Percentiles rank a stretch among this genome's conserved stretches.
phyloP scores from a whole-genome alignment of 2,113 vertebrate genomes.

The Rhineura floridana region DNA sequence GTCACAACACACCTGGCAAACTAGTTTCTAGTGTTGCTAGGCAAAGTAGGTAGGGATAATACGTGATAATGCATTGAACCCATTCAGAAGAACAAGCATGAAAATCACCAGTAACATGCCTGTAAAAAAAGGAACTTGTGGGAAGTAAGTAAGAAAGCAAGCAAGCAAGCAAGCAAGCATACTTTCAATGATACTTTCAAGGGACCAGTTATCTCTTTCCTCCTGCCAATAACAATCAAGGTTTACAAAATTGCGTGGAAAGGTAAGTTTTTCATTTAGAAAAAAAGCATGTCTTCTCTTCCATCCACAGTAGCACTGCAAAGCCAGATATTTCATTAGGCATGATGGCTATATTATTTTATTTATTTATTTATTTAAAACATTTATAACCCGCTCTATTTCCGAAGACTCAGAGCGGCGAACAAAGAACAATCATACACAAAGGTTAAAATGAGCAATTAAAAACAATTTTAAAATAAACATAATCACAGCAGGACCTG shows the following conservation, averaged over 20 bases:
- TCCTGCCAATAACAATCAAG: background rate
- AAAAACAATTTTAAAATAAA: too few relatives aligned
- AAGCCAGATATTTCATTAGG: background rate
- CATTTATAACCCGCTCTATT: too few relatives aligned
- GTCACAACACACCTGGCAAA: background rate
- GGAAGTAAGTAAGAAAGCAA: too few relatives aligned
- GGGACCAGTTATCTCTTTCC: background rate
- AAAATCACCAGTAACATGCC: too few relatives aligned
- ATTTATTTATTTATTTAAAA: background rate
- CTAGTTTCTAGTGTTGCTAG: background rate
- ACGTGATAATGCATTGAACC: background rate
- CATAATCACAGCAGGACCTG: too few relatives aligned
- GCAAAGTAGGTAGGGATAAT: background rate
- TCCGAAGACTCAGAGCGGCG: too few relatives aligned
- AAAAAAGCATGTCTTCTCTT: background rate
- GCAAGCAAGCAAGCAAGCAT: too few relatives aligned
- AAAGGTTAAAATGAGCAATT: too few relatives aligned
- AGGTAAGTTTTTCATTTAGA: constrained; percentile 10
- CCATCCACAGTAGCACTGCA: background rate
- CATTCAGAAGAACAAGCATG: background rate
- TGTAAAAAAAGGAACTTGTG: background rate
- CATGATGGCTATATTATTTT: background rate
- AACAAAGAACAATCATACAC: too few relatives aligned
- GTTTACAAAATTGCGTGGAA: constrained; percentile 13
- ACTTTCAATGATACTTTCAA: too few relatives aligned